Evolutionary conservation across 2,888 invertebrate genomes (phyloP), one percentile per base, ranked within the genome.

Genomic region (Epinotia demarniana): DNA sequence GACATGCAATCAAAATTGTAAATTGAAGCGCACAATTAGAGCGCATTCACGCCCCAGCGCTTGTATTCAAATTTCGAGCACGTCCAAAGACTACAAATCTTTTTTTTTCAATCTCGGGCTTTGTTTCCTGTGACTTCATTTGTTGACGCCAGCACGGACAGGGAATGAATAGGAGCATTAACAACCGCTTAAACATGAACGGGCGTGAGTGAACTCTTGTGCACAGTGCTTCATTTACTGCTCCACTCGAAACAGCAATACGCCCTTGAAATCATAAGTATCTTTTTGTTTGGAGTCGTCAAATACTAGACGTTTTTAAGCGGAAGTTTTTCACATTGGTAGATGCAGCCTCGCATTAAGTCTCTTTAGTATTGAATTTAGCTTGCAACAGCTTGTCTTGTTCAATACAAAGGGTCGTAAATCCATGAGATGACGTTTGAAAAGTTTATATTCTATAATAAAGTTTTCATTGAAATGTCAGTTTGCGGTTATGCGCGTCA

Each of bases 11-110:
- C 86, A 88, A 88, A 89, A 90, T 89, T 90, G 85, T 82, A 89
- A 90, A 90, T 89, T 88, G 86, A 87, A 85, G 83, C 84, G 84
- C 83, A 86, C 89, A 89, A 91, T 91, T 88, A 88, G 86, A 84
- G 78, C 81, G 85, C 83, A 85, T 85, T 89, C 90, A 92, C 92
- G 89, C 90, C 90, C 90, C 85, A 84, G 81, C 87, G 85, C 85
- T 90, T 90, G 89, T 91, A 92, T 92, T 92, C 87, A 90, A 92
- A 90, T 92, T 88, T 87, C 81, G 83, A 90, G 86, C 85, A 82
- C 84, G 79, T 78, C 79, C 79, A 81, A 80, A 85, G 82, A 82
- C 82, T 82, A 80, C 81, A 82, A 81, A 69, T 79, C 74, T 81
- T 83, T 81, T 79, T 83, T 79, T 81, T 79, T 79, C 77, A 79